These are phyloP conservation scores for Onychostoma macrolepis DNA, from an alignment of 2,113 vertebrate species.

Conservation along the genomic window DNA sequence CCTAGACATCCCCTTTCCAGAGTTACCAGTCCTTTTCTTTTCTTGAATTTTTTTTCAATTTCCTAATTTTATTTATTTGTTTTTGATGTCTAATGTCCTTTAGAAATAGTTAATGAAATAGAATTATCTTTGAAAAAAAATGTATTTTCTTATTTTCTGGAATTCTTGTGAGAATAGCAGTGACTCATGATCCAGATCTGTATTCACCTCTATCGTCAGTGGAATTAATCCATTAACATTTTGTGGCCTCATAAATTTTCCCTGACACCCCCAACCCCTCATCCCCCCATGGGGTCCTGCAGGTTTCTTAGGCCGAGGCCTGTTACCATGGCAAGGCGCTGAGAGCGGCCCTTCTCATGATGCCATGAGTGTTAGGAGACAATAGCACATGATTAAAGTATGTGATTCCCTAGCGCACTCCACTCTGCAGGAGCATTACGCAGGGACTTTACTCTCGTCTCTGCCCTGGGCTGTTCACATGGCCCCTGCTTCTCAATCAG, in stretches of 20 bases:
- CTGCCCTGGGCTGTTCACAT: slow-evolving; percentile 32
- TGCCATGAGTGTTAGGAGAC: slow-evolving; percentile 7
- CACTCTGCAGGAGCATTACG: background rate
- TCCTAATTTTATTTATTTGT: no score
- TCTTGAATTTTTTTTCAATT: no score
- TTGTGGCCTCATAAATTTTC: slow-evolving; percentile 30
- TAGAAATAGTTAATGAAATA: no score
- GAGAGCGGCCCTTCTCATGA: background rate
- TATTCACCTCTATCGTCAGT: background rate
- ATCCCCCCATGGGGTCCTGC: background rate
- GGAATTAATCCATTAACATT: slow-evolving; percentile 27
- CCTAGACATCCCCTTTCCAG: background rate
- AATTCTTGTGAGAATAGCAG: background rate
- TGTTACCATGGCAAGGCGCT: slow-evolving; percentile 30
- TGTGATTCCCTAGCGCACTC: background rate
- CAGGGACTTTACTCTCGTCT: background rate
- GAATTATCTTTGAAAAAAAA: no score
- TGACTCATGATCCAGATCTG: background rate
- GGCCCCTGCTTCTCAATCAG: slow-evolving; percentile 58
- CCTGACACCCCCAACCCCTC: background rate
- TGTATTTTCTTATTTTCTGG: background rate
- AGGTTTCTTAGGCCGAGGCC: slow-evolving; percentile 17
- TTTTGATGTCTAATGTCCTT: no score
- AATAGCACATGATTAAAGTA: slow-evolving; percentile 30
- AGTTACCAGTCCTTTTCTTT: background rate